phyloP scores from a whole-genome alignment of 2,888 invertebrate species.

The Erpobdella octoculata region DNA sequence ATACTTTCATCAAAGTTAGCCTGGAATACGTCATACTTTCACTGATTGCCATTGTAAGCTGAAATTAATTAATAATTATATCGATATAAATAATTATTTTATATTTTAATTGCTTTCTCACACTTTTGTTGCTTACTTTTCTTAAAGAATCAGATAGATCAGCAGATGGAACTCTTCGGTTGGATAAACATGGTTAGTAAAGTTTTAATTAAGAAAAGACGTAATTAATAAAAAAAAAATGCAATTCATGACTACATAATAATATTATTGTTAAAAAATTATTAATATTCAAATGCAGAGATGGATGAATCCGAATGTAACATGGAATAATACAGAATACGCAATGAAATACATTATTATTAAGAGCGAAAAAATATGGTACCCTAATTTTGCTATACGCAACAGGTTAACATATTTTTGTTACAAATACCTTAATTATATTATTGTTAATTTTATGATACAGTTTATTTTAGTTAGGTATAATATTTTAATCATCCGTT shows the following conservation, averaged over 20 bases:
- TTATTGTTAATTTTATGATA: not conserved
- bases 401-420: slow-evolving; percentile 10
- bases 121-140: not conserved
- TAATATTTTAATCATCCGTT: not conserved
- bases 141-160: slow-evolving; percentile 19
- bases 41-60: slow-evolving; percentile 17
- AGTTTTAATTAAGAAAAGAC: not conserved
- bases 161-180: slow-evolving; percentile 19
- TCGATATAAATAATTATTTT: not conserved
- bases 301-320: slow-evolving; percentile 5
- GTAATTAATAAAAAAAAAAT: not conserved
- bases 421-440: not conserved
- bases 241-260: not conserved
- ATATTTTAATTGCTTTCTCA: not conserved
- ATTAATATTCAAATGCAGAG: slow-evolving; percentile 12
- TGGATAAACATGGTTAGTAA: slow-evolving; percentile 23
- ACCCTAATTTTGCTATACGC: slow-evolving; percentile 19
- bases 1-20: not conserved
- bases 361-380: not conserved
- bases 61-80: not conserved
- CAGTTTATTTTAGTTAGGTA: not conserved
- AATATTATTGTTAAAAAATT: not conserved
- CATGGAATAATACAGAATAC: slow-evolving; percentile 14
- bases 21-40: slow-evolving; percentile 9
- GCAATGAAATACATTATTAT: slow-evolving; percentile 11